Evolutionary conservation across 2,797 vertebrate genomes (phyloP), one percentile per base, ranked within the genome.

Genomic region (Rallus crepitans): DNA sequence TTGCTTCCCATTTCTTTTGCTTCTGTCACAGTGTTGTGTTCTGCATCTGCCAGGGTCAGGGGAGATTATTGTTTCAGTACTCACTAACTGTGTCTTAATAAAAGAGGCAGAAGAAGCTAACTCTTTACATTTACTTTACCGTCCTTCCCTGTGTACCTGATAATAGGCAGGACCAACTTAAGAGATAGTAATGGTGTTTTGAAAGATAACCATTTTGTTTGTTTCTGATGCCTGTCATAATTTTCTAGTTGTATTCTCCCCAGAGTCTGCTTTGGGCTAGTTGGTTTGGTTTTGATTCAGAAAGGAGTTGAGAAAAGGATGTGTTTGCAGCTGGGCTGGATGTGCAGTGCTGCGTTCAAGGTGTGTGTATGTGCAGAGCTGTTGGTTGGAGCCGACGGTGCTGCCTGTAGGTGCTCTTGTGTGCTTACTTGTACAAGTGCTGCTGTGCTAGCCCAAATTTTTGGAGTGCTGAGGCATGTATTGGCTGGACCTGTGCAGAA

Each of bases 351-450:
- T 12, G 31, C 27, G 18, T 33, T 70, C 33, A 2, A n/a, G 65
- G 33, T 57, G 37, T 28, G 75, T 11, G 48, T 19, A 2, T 23
- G 3, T 21, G 56, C 40, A 3, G 19, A 23, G 56, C 60, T 40
- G 30, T 9, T 17, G 59, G 1, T 0, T 24, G 72, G 75, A 52
- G 71, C 56, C 1, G 0, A 2, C 5, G 7, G 50, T 7, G 21
- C 30, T 6, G 19, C 8, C 60, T 60, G 7, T 7, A 19, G 77
- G 31, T 31, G 61, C 73, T 20, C 50, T 42, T 7, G 3, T 21
- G 23, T n/a, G 60, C 70, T 53, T 27, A 35, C 24, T 53, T 3
- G 0, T 39, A 30, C 53, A 37, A 35, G 39, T 31, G 65, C 61
- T 93, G 57, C 78, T 68, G 63, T 76, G 59, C 66, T 82, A 52